Base-by-base conservation (phyloP, 2,797 vertebrate genomes). In the Geotria australis region DNA sequence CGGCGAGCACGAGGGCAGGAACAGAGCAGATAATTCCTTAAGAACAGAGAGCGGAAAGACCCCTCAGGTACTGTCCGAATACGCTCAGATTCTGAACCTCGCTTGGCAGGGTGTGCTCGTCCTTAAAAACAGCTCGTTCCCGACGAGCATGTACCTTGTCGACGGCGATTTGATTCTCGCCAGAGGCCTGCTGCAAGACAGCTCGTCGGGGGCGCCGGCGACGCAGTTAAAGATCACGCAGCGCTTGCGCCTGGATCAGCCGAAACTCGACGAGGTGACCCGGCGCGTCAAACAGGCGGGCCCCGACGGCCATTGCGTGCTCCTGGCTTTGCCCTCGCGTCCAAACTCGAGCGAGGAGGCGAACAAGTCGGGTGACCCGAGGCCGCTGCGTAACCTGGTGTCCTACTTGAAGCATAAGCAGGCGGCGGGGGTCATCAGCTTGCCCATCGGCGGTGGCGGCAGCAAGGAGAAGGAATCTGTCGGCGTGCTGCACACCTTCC, bases 391-490 rank as follows among this genome's bases (percentile, higher is more conserved):
- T 70, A 96, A 98, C 79, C 80, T 98, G 72, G 91, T 98, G 70
- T 98, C 89, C 65, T 98, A 98, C 68, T 78, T 96, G 78, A 96
- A 95, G 77, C 91, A 98, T 84, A 98, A 98, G 74, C 89, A 98
- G 73, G 91, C 91, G 15, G 91, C 89, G 45, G 91, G 91, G 61
- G 91, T 98, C 69, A 96, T 98, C 77, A 94, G 89, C 73, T 79
- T 98, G 62, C 91, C 91, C 8, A 84, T 98, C 38, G 88, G 91
- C 65, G 86, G 86, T 59, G 9, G 51, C 8, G 51, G 51, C 12
- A 83, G 81, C 73, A 78, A 89, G 73, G 91, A 98, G 80, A 98
- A 95, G 74, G 89, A 98, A 77, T 83, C 82, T 76, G 77, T 81
- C 15, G 91, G 91, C 65, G 88, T 98, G 58, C 84, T 98, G 72